Conservation (phyloP, 2,888 invertebrate species). For the Lycaena phlaeas region DNA sequence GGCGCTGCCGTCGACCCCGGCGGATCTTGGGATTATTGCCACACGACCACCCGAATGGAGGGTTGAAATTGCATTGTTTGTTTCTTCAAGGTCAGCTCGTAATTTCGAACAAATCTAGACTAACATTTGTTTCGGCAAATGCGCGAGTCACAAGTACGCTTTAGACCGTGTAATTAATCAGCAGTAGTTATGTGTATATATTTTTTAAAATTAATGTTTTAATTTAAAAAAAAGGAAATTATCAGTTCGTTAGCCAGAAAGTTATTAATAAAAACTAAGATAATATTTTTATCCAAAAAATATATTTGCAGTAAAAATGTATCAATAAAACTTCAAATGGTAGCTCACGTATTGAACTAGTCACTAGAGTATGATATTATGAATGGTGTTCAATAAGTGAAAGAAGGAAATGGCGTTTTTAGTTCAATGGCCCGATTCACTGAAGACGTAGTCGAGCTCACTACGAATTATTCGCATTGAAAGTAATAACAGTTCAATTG, state of each 20-base stretch:
- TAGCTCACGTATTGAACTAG: background rate
- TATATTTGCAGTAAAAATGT: background rate
- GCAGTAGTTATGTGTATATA: background rate
- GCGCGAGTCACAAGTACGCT: background rate
- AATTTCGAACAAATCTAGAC: constrained; percentile 19
- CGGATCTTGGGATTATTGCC: constrained; percentile 47
- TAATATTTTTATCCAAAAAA: background rate
- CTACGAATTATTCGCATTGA: constrained; percentile 6
- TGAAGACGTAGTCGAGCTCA: constrained; percentile 29
- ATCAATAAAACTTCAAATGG: background rate
- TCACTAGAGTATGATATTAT: constrained; percentile 9
- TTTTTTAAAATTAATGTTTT: too few species aligned
- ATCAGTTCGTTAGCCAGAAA: too few species aligned
- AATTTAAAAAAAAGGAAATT: too few species aligned
- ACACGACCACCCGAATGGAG: constrained; percentile 45
- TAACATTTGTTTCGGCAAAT: constrained; percentile 9
- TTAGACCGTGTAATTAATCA: background rate
- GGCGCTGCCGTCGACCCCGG: constrained; percentile 38
- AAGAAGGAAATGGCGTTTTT: constrained; percentile 47
- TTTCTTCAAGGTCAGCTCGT: constrained; percentile 56
- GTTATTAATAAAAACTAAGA: too few species aligned
- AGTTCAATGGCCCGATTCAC: constrained; percentile 53
- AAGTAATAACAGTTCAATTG: background rate
- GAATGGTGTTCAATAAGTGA: constrained; percentile 32
- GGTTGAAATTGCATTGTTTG: constrained; percentile 64